Percentiles rank a stretch among this genome's conserved stretches.
phyloP scores from a whole-genome alignment of 1,140 invertebrate genomes.

The Lucilia cuprina region DNA sequence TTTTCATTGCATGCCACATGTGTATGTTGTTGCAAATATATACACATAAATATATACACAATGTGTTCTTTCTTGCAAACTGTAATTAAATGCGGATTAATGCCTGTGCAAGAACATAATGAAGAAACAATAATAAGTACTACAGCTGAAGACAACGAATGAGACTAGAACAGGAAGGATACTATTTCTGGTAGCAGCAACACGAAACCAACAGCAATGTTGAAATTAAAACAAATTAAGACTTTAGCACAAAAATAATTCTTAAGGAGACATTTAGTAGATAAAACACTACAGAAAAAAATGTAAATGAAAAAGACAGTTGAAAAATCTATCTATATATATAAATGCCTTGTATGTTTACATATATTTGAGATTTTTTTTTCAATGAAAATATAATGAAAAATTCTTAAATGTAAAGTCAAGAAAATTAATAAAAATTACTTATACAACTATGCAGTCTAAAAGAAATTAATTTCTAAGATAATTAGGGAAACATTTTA shows the following conservation, averaged over 20 bases:
- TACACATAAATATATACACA: background rate
- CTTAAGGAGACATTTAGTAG: slow-evolving; percentile 9
- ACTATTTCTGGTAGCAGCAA: background rate
- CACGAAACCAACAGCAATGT: background rate
- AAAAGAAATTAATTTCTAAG: too few species aligned
- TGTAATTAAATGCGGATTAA: slow-evolving; percentile 34
- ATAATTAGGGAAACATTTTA: too few species aligned
- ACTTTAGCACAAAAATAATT: background rate
- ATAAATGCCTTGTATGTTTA: too few species aligned
- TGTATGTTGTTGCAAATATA: background rate
- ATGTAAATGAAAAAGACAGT: background rate
- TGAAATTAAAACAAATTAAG: slow-evolving; percentile 5
- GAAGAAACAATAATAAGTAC: slow-evolving; percentile 12
- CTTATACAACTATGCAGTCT: too few species aligned
- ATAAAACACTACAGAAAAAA: background rate
- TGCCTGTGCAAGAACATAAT: slow-evolving; percentile 24
- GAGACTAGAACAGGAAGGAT: background rate
- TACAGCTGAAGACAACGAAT: background rate
- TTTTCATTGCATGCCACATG: background rate
- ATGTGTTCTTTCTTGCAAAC: background rate
- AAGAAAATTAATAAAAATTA: too few species aligned
- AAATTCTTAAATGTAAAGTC: too few species aligned
- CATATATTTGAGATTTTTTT: too few species aligned
- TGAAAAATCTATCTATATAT: too few species aligned
- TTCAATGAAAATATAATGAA: too few species aligned